Percentiles rank a stretch among this genome's conserved stretches.
These are phyloP conservation scores for Centropristis striata DNA, from an alignment of 2,113 vertebrate genomes.

Conservation along the genomic window DNA sequence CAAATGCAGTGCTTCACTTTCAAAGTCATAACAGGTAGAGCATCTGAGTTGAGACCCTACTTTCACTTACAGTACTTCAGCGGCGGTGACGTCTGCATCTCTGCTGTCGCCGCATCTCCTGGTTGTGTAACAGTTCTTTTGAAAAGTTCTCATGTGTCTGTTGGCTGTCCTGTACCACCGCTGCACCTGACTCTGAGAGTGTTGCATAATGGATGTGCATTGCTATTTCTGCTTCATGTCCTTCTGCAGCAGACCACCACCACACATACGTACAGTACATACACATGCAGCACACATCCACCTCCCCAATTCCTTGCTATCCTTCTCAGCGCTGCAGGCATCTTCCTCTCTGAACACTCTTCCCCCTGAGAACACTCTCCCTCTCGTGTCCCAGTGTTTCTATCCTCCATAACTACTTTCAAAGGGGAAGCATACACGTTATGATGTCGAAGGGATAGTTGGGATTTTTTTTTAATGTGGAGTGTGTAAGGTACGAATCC, in stretches of 20 bases:
- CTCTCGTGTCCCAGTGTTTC: conserved; percentile 3
- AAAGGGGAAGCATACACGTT: not conserved
- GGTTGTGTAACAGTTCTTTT: conserved; percentile 59
- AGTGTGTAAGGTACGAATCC: too few relatives aligned
- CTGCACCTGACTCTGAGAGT: conserved; percentile 65
- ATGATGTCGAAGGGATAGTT: not conserved
- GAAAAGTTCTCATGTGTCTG: conserved; percentile 41
- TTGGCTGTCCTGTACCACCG: conserved; percentile 29
- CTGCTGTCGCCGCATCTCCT: not conserved
- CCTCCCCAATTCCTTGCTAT: conserved; percentile 29
- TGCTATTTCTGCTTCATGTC: conserved; percentile 74
- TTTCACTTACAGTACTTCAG: not conserved
- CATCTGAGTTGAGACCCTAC: not conserved
- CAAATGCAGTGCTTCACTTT: not conserved
- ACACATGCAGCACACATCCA: conserved; percentile 13
- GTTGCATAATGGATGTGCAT: conserved; percentile 76
- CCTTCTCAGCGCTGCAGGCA: conserved; percentile 38
- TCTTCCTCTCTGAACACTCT: conserved; percentile 40
- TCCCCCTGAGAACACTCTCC: conserved; percentile 34
- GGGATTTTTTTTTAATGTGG: too few relatives aligned
- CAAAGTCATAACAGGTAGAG: not conserved
- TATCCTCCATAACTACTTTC: conserved; percentile 8
- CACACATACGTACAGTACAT: conserved; percentile 14
- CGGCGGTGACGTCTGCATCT: not conserved
- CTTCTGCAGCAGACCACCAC: conserved; percentile 8